phyloP scores from a whole-genome alignment of 2,888 invertebrate genomes.

The Eugnorisma glareosa region DNA sequence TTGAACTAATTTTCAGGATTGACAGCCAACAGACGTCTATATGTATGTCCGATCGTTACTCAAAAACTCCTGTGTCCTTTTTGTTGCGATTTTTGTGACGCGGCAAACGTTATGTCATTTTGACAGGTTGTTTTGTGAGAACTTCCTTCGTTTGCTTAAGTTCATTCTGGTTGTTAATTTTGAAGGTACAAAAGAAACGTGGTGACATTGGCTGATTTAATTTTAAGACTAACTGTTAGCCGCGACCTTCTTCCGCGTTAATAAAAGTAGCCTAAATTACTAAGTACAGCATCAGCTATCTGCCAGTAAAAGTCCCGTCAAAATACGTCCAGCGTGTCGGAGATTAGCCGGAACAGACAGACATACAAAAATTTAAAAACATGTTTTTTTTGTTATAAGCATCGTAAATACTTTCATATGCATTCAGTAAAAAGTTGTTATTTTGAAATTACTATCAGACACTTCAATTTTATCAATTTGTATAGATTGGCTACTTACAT shows the following conservation, averaged over 20 bases:
- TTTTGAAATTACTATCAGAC: too few species aligned
- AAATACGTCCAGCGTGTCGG: too few species aligned
- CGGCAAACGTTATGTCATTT: neutral
- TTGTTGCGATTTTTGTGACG: constrained; percentile 18
- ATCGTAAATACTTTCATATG: too few species aligned
- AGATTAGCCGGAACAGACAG: too few species aligned
- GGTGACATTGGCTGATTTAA: neutral
- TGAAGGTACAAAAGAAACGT: neutral
- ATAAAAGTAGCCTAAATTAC: too few species aligned
- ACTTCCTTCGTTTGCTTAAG: constrained; percentile 3
- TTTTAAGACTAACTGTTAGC: neutral
- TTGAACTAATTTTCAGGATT: constrained; percentile 47
- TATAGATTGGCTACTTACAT: neutral
- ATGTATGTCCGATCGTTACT: constrained; percentile 15
- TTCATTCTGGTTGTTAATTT: neutral
- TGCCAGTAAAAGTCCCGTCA: too few species aligned
- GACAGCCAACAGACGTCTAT: constrained; percentile 38
- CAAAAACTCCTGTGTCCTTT: constrained; percentile 28
- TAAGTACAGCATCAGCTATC: too few species aligned
- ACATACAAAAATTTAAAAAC: too few species aligned
- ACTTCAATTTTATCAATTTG: too few species aligned
- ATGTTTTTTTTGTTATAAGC: too few species aligned
- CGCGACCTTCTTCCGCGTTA: too few species aligned
- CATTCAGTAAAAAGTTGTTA: too few species aligned
- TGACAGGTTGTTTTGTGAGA: constrained; percentile 24